Base-by-base conservation (phyloP, 1,140 invertebrate genomes). In the Penaeus chinensis region DNA sequence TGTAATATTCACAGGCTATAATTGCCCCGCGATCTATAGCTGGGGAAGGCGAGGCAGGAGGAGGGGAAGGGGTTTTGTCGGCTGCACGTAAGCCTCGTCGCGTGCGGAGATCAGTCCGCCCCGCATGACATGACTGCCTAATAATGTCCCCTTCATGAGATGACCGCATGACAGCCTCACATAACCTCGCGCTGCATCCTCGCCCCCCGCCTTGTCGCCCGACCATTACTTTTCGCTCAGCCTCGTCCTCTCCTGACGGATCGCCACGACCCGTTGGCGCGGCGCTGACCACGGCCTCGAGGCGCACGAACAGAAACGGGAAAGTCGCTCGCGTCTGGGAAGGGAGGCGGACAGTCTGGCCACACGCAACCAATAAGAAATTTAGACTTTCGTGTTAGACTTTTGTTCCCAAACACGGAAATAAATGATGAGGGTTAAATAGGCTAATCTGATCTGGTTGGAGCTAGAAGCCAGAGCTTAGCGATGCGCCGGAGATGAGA, bases 171-270 rank as follows among this genome's bases (percentile, higher is more conserved):
- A n/a, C 79, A 63, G 76, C 80, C 20, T 76, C 47, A 24, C 47
- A 61, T 54, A 80, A 61, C 65, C 74, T 78, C 84, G 24, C 76
- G 61, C 84, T 78, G 54, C 76, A 65, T 61, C 65, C 84, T 79
- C 76, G 37, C 74, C 65, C 76, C 47, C 65, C 84, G 37, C 84
- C n/a, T 61, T 63, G 32, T 24, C 76, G 27, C 76, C 62, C 37
- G 10, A 18, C 24, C 47, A 20, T 24, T 24, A 42, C n/a, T 16
- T 32, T 16, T 60, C 54, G 54, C 11, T 54, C 54, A 54, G 11
- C 54, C 54, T 54, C 54, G 54, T 13, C 54, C 54, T 54, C 47
- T 16, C 54, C 54, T 1, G 54, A 11, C 54, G 54, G 10, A 13
- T 13, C 11, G 54, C 54, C 16, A 54, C 54, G 54, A 54, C 54